A percentile compares a stretch with the other conserved stretches of the same genome.
These are phyloP conservation scores for Apodemus agrarius DNA, from an alignment of 2,797 vertebrate genomes.

Conservation along the genomic window DNA sequence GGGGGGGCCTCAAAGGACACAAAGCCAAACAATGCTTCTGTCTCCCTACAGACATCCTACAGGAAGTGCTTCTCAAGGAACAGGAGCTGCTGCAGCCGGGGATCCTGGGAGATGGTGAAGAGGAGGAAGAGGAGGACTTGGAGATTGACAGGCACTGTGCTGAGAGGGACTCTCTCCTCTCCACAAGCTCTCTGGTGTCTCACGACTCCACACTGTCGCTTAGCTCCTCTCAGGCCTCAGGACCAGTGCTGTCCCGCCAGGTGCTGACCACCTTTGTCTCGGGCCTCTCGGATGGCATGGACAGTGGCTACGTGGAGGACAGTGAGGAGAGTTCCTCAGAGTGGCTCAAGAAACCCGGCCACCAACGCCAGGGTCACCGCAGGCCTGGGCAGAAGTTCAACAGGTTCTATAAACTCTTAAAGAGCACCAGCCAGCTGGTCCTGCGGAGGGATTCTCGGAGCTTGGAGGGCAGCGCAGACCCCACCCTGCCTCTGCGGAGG, in stretches of 20 bases:
- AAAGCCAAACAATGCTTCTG: neutral
- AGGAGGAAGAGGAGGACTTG: slow-evolving; percentile 86
- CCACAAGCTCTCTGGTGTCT: slow-evolving; percentile 89
- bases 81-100: slow-evolving; percentile 84
- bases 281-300: slow-evolving; percentile 91
- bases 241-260: slow-evolving; percentile 88
- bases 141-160: slow-evolving; percentile 77
- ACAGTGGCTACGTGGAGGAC: slow-evolving; percentile 96
- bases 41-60: slow-evolving; percentile 91
- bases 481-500: slow-evolving; percentile 85
- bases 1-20: neutral
- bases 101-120: slow-evolving; percentile 84
- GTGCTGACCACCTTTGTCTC: slow-evolving; percentile 92
- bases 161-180: slow-evolving; percentile 92
- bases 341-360: slow-evolving; percentile 52
- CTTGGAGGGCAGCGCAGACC: slow-evolving; percentile 43
- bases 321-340: slow-evolving; percentile 89
- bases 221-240: slow-evolving; percentile 89
- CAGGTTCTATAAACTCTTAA: slow-evolving; percentile 91
- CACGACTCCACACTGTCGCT: slow-evolving; percentile 90
- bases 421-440: slow-evolving; percentile 88
- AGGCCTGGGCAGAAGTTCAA: slow-evolving; percentile 86
- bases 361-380: slow-evolving; percentile 67
- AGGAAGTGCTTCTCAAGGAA: slow-evolving; percentile 92
- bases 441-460: slow-evolving; percentile 81